These are phyloP conservation scores for Rutpela maculata DNA, from an alignment of 2,888 invertebrate genomes.

Conservation along the genomic window DNA sequence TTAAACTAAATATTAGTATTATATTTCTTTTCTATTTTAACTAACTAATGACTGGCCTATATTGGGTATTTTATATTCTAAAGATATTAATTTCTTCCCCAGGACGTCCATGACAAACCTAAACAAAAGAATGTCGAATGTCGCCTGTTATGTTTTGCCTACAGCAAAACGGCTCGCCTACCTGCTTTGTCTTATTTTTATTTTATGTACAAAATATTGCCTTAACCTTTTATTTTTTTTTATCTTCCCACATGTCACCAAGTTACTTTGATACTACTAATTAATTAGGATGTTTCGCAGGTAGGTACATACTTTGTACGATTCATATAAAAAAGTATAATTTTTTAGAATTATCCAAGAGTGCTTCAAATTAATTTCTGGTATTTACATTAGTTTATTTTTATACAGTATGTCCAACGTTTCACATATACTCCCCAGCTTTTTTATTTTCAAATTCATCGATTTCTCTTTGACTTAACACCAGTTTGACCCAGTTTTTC, in stretches of 20 bases:
- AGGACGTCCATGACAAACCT: constrained; percentile 45
- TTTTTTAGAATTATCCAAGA: not conserved
- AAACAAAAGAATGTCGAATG: constrained; percentile 56
- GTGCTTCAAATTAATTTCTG: not conserved
- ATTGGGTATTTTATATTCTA: not conserved
- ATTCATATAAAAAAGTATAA: not conserved
- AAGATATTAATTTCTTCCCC: constrained; percentile 9
- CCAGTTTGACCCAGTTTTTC: too few relatives aligned
- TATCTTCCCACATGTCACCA: constrained; percentile 53
- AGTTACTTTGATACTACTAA: not conserved
- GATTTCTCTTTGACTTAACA: too few relatives aligned
- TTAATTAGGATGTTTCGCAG: constrained; percentile 5
- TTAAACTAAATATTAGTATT: not conserved
- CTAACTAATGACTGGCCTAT: too few relatives aligned
- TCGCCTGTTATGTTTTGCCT: constrained; percentile 54
- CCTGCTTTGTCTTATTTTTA: constrained; percentile 54
- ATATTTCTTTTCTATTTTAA: not conserved
- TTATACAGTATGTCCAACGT: too few relatives aligned
- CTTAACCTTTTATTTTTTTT: constrained; percentile 52
- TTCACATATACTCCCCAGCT: too few relatives aligned
- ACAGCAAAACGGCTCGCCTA: constrained; percentile 58
- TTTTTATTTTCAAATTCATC: too few relatives aligned
- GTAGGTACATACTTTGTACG: not conserved
- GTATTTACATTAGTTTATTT: not conserved
- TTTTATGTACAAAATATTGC: constrained; percentile 54